Conservation (phyloP, 2,888 invertebrate genomes). For the Chrysotoxum bicinctum region DNA sequence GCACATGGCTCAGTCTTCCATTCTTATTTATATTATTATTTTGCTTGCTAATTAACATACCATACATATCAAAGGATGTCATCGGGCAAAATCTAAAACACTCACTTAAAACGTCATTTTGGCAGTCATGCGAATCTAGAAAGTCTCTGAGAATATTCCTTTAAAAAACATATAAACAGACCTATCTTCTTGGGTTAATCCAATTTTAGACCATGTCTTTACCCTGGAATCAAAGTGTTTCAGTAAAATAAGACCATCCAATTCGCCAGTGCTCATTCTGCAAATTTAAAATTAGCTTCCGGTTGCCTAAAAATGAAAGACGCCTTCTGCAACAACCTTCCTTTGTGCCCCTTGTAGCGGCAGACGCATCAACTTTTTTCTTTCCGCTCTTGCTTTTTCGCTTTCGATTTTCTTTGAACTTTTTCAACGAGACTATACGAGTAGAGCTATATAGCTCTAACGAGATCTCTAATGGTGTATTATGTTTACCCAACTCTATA, state of each 20-base stretch:
- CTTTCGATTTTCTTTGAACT: conserved; percentile 68
- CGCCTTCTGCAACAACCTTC: conserved; percentile 14
- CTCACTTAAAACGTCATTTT: conserved; percentile 60
- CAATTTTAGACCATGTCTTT: conserved; percentile 48
- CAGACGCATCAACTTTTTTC: conserved; percentile 16
- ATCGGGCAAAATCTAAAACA: conserved; percentile 32
- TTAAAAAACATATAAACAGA: neutral
- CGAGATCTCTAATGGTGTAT: conserved; percentile 63
- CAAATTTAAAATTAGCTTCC: conserved; percentile 63
- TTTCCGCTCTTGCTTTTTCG: conserved; percentile 45
- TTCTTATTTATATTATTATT: conserved; percentile 4
- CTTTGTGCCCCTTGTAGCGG: neutral
- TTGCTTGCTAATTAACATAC: conserved; percentile 64
- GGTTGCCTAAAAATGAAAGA: conserved; percentile 57
- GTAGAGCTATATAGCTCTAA: conserved; percentile 27
- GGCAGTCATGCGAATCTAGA: conserved; percentile 39
- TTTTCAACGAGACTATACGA: conserved; percentile 30
- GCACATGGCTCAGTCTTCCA: conserved; percentile 9
- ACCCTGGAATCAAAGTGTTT: conserved; percentile 24
- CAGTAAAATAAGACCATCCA: conserved; percentile 8
- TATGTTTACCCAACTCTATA: conserved; percentile 56
- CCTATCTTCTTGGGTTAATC: conserved; percentile 14
- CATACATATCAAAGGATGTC: conserved; percentile 63
- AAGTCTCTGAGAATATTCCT: conserved; percentile 21
- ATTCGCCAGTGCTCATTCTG: conserved; percentile 28